Evolutionary conservation across 2,888 invertebrate species (phyloP), one percentile per base, ranked within the genome.

Genomic region (Achlya flavicornis): DNA sequence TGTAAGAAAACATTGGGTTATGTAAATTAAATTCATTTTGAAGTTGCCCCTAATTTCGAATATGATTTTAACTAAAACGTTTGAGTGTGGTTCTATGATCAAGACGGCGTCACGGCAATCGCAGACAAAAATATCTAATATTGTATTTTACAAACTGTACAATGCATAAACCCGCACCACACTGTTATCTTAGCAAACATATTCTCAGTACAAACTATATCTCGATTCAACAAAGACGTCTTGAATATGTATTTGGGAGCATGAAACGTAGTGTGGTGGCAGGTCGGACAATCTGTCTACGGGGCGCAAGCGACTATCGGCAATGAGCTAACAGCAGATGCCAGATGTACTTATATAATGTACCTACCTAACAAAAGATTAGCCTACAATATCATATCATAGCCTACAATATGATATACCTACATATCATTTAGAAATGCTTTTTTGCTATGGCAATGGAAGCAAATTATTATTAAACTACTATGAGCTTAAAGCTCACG

Each of bases 171-270:
- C 19, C 19, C 1, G 4, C 10, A 53, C 53, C 10, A 53, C 53
- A 19, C 2, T 48, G 16, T 16, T 14, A 48, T 53, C 53, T 53
- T 53, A 19, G 3, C 10, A 53, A 53, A 19, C 53, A 6, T 53
- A 53, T 53, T 53, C 19, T 10, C 19, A 16, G 53, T n/a, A 10
- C 10, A 16, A 19, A 19, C 53, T 53, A 14, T 46, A 48, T 48
- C 16, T 48, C 16, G 19, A 53, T 19, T 19, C 53, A 16, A 10
- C 53, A 53, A 53, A 53, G 53, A 19, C 7, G 14, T 53, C 19
- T 53, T 53, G 53, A 53, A 53, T 53, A 53, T 53, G 53, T 10
- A 53, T 53, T 53, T 19, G 19, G 19, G 53, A 53, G 19, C 53
- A 53, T 19, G 19, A 10, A 53, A 53, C 53, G 53, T 53, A 48